phyloP scores from a whole-genome alignment of 2,113 vertebrate genomes.

The Notechis scutatus region DNA sequence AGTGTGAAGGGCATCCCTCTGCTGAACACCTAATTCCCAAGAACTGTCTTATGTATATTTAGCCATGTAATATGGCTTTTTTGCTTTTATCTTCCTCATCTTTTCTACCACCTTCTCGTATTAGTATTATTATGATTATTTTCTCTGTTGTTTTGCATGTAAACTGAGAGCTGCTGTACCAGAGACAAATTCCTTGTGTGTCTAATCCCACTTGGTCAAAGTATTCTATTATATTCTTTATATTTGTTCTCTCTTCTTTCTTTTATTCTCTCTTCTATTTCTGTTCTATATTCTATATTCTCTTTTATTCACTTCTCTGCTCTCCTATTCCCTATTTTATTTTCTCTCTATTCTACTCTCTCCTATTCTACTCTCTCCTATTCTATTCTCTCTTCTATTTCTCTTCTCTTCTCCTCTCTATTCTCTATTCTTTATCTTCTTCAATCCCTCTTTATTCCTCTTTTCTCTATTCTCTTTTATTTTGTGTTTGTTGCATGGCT shows the following conservation, averaged over 20 bases:
- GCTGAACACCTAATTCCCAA: not conserved
- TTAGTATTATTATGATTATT: not conserved
- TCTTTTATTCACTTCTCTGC: too few species aligned
- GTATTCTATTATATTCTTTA: not conserved
- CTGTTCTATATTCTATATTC: too few species aligned
- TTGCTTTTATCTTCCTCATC: not conserved
- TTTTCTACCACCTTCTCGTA: not conserved
- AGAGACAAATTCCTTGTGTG: not conserved
- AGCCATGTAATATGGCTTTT: not conserved
- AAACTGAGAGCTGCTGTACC: not conserved
- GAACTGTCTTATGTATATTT: not conserved
- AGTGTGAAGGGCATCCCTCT: conserved; percentile 36
- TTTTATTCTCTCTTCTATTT: too few species aligned
- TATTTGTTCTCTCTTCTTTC: not conserved
- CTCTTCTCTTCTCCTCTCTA: too few species aligned
- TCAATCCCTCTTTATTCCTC: too few species aligned
- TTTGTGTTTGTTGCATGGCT: not conserved
- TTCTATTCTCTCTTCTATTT: too few species aligned
- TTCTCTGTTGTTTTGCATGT: not conserved
- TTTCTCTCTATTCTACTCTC: too few species aligned
- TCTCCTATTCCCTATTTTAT: too few species aligned
- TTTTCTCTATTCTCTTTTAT: not conserved
- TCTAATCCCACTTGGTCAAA: not conserved
- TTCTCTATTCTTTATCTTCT: too few species aligned
- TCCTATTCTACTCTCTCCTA: too few species aligned